Evolutionary conservation across 2,888 invertebrate genomes (phyloP).

Genomic region (Odontocolon sp.): DNA sequence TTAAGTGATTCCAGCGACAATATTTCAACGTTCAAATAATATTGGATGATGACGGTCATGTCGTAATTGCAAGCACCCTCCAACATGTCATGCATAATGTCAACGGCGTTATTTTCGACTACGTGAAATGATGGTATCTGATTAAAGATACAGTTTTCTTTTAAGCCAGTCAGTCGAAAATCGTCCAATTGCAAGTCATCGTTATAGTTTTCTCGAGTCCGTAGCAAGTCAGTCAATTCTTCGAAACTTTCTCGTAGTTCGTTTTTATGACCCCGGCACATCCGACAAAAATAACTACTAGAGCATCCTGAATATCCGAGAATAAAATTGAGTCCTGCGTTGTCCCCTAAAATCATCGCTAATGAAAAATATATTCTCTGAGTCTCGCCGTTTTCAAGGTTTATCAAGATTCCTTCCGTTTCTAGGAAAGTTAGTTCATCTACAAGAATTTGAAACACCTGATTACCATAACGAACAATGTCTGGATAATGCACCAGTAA

Average conservation of each 20-base stretch:
- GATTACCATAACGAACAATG: slow-evolving; percentile 28
- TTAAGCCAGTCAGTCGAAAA: slow-evolving; percentile 46
- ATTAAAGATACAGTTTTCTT: slow-evolving; percentile 57
- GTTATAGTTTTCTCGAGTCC: slow-evolving; percentile 50
- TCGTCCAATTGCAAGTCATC: slow-evolving; percentile 42
- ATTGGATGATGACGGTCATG: slow-evolving; percentile 46
- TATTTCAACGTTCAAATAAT: slow-evolving; percentile 36
- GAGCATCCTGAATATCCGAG: slow-evolving; percentile 58
- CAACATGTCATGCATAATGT: slow-evolving; percentile 61
- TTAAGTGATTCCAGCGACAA: slow-evolving; percentile 38
- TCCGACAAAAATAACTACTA: slow-evolving; percentile 52
- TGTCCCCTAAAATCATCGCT: slow-evolving; percentile 54
- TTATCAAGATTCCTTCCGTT: slow-evolving; percentile 44
- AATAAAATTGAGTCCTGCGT: slow-evolving; percentile 57
- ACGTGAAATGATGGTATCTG: slow-evolving; percentile 51
- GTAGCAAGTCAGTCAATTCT: slow-evolving; percentile 40
- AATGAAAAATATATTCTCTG: slow-evolving; percentile 50
- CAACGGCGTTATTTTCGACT: slow-evolving; percentile 52
- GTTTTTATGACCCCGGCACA: slow-evolving; percentile 46
- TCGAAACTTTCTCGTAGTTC: slow-evolving; percentile 14
- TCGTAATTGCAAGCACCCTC: slow-evolving; percentile 57
- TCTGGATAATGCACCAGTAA: slow-evolving; percentile 46
- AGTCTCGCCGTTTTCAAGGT: slow-evolving; percentile 26
- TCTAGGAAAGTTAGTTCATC: slow-evolving; percentile 54
- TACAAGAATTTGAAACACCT: slow-evolving; percentile 42